A percentile compares a stretch with the other conserved stretches of the same genome.
These are phyloP conservation scores for Spea bombifrons DNA, from an alignment of 2,113 vertebrate genomes.

Conservation along the genomic window DNA sequence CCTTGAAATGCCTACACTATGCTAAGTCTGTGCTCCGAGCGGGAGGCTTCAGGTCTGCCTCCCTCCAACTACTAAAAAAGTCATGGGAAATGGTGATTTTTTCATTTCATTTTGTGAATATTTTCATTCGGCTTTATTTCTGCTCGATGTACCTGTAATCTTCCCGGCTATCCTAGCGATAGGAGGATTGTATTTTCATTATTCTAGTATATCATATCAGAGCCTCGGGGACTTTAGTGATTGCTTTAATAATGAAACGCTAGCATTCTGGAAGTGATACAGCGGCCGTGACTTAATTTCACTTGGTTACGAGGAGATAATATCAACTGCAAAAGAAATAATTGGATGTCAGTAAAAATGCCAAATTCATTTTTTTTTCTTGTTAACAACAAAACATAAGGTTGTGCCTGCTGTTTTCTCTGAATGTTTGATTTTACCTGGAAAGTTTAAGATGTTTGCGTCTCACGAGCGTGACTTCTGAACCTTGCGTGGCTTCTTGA, in stretches of 20 bases:
- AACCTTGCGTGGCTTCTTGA: too few relatives aligned
- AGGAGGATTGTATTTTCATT: constrained; percentile 40
- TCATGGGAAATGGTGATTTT: too few relatives aligned
- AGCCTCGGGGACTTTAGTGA: constrained; percentile 28
- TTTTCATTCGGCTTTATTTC: constrained; percentile 13
- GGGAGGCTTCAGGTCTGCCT: too few relatives aligned
- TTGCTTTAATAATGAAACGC: constrained; percentile 36
- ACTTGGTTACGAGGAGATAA: constrained; percentile 37
- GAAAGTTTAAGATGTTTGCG: too few relatives aligned
- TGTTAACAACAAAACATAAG: too few relatives aligned
- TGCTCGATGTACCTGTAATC: constrained; percentile 4
- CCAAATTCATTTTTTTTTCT: too few relatives aligned
- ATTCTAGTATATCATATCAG: constrained; percentile 19
- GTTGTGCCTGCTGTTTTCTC: too few relatives aligned
- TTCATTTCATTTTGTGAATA: constrained; percentile 31
- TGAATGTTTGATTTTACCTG: too few relatives aligned
- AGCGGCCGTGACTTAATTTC: constrained; percentile 27
- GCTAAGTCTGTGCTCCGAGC: too few relatives aligned
- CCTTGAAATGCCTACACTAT: background rate
- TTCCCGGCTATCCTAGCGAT: constrained; percentile 6
- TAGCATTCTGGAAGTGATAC: constrained; percentile 25
- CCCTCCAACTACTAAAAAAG: too few relatives aligned
- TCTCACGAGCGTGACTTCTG: too few relatives aligned
- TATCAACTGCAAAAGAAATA: constrained; percentile 13
- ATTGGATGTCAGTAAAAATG: background rate